Evolutionary conservation across 2,797 vertebrate species (phyloP).

Genomic region (Tinamus major): DNA sequence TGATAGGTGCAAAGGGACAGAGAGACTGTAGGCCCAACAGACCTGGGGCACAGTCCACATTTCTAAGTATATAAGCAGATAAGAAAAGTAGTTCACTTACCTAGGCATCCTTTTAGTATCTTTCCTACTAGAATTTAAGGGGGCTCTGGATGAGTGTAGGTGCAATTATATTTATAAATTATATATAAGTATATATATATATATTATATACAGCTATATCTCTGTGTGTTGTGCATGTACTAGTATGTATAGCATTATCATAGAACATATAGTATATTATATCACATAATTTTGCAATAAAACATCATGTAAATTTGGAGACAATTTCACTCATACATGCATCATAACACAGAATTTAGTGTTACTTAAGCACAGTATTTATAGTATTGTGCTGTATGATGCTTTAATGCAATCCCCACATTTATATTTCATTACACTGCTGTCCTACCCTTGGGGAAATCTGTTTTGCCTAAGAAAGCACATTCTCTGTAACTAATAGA

Average conservation of each 20-base stretch:
- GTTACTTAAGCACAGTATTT: constrained; percentile 28
- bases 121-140: background rate
- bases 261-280: too few relatives aligned
- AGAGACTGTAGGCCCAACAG: background rate
- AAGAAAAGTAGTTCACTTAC: background rate
- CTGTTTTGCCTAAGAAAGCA: constrained; percentile 5
- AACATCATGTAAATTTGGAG: constrained; percentile 2
- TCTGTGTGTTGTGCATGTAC: background rate
- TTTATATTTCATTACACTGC: constrained; percentile 53
- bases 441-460: constrained; percentile 58
- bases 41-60: background rate
- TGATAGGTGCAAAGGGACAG: background rate
- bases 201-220: background rate
- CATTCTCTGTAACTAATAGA: background rate
- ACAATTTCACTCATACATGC: background rate
- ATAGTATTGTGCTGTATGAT: background rate
- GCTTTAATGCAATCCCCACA: constrained; percentile 1
- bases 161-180: background rate
- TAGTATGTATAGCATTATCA: background rate
- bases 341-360: background rate
- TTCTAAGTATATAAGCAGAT: background rate
- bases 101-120: background rate
- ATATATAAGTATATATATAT: background rate
- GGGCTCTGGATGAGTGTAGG: background rate
- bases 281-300: background rate